These are phyloP conservation scores for Cynoglossus semilaevis DNA, from an alignment of 2,113 vertebrate genomes.

Conservation along the genomic window DNA sequence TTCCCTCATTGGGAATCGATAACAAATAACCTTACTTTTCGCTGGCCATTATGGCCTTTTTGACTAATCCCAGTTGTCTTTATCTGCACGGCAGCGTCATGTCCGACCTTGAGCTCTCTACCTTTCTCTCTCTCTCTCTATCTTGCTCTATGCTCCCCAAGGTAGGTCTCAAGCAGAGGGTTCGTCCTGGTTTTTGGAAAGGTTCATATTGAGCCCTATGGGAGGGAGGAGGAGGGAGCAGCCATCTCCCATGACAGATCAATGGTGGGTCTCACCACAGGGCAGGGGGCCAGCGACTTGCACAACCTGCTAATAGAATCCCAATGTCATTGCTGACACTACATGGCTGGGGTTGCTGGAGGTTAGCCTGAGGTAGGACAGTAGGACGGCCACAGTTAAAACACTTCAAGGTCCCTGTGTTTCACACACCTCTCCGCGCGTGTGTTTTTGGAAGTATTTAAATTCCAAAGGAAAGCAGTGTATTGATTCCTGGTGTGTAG, in stretches of 20 bases:
- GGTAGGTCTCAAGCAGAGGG: conserved; percentile 63
- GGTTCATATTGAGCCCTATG: conserved; percentile 73
- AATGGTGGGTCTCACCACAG: conserved; percentile 78
- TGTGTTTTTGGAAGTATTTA: too few relatives aligned
- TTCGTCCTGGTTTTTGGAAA: conserved; percentile 60
- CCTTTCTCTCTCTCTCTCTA: conserved; percentile 18
- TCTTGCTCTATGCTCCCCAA: conserved; percentile 42
- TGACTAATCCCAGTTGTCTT: conserved; percentile 61
- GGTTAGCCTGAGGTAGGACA: conserved; percentile 64
- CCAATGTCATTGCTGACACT: conserved; percentile 79
- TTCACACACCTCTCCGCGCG: conserved; percentile 21
- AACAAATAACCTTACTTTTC: conserved; percentile 80
- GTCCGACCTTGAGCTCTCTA: conserved; percentile 69
- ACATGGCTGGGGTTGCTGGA: conserved; percentile 61
- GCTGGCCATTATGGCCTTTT: conserved; percentile 72
- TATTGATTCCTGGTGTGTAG: background rate
- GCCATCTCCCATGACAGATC: conserved; percentile 82
- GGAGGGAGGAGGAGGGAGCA: conserved; percentile 66
- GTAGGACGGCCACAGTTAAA: conserved; percentile 49
- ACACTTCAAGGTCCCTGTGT: conserved; percentile 31
- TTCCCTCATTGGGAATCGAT: conserved; percentile 79
- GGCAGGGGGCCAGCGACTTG: conserved; percentile 71
- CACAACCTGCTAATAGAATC: conserved; percentile 78
- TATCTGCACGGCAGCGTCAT: conserved; percentile 60
- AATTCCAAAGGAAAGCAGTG: background rate